Base-by-base conservation (phyloP, 2,888 invertebrate species). In the Spodoptera picta region DNA sequence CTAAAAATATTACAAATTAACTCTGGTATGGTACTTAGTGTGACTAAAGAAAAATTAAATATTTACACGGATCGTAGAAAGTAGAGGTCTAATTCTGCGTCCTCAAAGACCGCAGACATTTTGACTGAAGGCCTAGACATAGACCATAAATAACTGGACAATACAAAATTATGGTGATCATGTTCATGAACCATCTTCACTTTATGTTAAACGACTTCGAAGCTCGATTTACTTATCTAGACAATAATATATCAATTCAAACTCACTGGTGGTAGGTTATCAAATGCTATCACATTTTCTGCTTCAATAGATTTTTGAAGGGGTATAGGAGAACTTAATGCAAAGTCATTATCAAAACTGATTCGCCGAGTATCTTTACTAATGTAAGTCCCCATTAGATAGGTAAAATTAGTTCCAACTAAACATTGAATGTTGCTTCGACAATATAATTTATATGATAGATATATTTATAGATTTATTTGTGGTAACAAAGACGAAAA, bases 291-390 rank as follows among this genome's bases (percentile, higher is more conserved):
- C 54, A 80, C 79, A 61, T 83, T 82, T 57, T 90, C 87, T 55
- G 86, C 84, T 75, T 87, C 84, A 54, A 90, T 81, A 5, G 89
- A 83, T 74, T 90, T 91, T 60, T 87, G 85, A 51, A 92, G 83
- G 54, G 78, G 61, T 66, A 92, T 75, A 50, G 86, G 82, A 51
- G 92, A 83, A 69, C 80, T 84, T 55, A 91, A 56, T 14, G 87
- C 86, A 80, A 91, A 87, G 24, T 83, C 91, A 69, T 93, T 93
- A 73, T 93, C 89, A 84, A 93, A 92, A 87, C 92, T 93, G 42
- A 93, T 90, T 51, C 92, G 87, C 71, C 93, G 86, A 43, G 92
- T 90, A 73, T 92, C 89, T 79, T 81, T 90, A 74, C 88, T 91
- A 54, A 83, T 66, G 69, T 87, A 69, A 64, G 82, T 84, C 53